Evolutionary conservation across 1,140 invertebrate species (phyloP), one percentile per base, ranked within the genome.

Genomic region (Neodiprion fabricii): DNA sequence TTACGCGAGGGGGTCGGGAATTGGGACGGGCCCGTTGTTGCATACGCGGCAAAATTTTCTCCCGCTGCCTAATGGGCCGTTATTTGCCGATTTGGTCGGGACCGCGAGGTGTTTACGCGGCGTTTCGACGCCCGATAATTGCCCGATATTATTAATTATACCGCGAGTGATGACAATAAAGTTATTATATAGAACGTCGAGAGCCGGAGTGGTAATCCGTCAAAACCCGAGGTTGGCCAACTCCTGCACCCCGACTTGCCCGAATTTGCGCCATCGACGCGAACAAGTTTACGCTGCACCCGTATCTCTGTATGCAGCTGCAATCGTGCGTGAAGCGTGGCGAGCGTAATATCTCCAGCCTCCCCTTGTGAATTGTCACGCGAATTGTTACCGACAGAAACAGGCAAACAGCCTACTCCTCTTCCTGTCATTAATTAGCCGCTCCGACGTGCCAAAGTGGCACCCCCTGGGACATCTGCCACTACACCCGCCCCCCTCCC

Each of bases 31-130:
- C 53, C 11, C n/a, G 53, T 61, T 61, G 53, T 61, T 61, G 53
- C 53, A 61, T 61, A 61, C 53, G 53, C 53, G n/a, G 53, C 53
- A 61, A 61, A 61, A 61, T 61, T 61, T 61, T 61, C 53, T 61
- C 11, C 53, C 28, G 28, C 28, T 61, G 53, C 53, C n/a, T 61
- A 61, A 61, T 61, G 53, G 53, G 5, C 53, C 53, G 53, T 61
- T 61, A 61, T 61, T 17, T 61, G n/a, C 53, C 53, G 53, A 61
- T 61, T 61, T 61, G 53, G 53, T 9, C n/a, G 4, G 28, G 28
- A 40, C 28, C 28, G 28, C 28, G 28, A 40, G 28, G n/a, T 61
- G 53, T 61, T 61, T 61, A 61, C 53, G 11, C 53, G n/a, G 53
- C 53, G 9, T 61, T 61, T 61, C n/a, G 7, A 61, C 53, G 53